Percentiles rank a stretch among this genome's conserved stretches.
Evolutionary conservation across 1,140 invertebrate species (phyloP).

Genomic region (Lepidotrigona ventralis): DNA sequence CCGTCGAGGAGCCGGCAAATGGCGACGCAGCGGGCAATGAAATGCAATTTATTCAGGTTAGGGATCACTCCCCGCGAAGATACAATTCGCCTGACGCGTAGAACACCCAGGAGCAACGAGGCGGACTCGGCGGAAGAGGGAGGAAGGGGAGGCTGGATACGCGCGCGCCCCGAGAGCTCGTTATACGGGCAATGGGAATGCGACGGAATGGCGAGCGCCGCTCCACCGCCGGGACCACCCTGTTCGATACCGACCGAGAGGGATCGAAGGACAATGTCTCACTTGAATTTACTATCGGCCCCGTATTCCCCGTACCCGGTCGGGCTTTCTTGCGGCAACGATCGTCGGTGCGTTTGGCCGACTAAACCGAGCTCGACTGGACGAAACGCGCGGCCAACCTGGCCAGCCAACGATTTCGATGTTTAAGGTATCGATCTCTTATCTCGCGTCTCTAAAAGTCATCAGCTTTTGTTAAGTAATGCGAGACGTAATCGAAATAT

Average conservation of each 20-base stretch:
- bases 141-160: slow-evolving; percentile 31
- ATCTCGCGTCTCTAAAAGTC: neutral
- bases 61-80: slow-evolving; percentile 67
- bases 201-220: slow-evolving; percentile 58
- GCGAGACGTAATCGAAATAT: too few relatives aligned
- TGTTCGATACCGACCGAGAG: slow-evolving; percentile 61
- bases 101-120: slow-evolving; percentile 70
- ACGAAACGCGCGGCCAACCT: neutral
- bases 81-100: slow-evolving; percentile 70
- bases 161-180: slow-evolving; percentile 63
- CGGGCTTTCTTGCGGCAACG: slow-evolving; percentile 61
- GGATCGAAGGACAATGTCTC: slow-evolving; percentile 68
- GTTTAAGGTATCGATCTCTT: neutral
- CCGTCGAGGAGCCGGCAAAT: slow-evolving; percentile 40
- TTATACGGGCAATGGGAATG: slow-evolving; percentile 71
- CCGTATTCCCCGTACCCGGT: slow-evolving; percentile 63
- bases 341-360: slow-evolving; percentile 31
- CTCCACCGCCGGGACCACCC: slow-evolving; percentile 62
- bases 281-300: slow-evolving; percentile 71
- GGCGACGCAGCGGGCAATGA: slow-evolving; percentile 53
- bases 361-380: neutral
- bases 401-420: neutral
- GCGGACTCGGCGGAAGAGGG: slow-evolving; percentile 1
- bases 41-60: slow-evolving; percentile 69
- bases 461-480: too few relatives aligned